Conservation (phyloP, 2,888 invertebrate species). For the Eupithecia subfuscata region DNA sequence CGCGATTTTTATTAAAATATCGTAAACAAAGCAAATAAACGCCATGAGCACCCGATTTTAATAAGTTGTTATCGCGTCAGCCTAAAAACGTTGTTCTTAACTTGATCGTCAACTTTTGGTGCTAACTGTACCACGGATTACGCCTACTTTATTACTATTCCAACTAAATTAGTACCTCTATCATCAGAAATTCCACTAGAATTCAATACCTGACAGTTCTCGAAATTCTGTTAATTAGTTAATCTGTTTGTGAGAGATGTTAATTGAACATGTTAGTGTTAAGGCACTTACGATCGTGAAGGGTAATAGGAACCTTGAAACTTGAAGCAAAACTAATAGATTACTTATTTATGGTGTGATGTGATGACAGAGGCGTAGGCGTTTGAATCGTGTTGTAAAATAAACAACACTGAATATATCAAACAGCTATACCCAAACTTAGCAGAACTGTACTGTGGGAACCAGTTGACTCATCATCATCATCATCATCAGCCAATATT, state of each 20-base stretch:
- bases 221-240: slow-evolving; percentile 18
- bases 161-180: not conserved
- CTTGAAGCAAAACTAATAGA: not conserved
- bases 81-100: not conserved
- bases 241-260: slow-evolving; percentile 16
- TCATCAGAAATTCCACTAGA: not conserved
- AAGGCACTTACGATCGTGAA: not conserved
- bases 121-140: not conserved
- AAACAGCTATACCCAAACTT: too few species aligned
- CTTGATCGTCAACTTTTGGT: not conserved
- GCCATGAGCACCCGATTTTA: too few species aligned
- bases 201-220: slow-evolving; percentile 10
- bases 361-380: not conserved
- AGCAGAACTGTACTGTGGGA: too few species aligned
- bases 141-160: not conserved
- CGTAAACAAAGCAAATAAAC: too few species aligned
- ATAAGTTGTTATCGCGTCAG: too few species aligned
- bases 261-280: slow-evolving; percentile 16
- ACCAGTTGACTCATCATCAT: too few species aligned
- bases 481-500: too few species aligned
- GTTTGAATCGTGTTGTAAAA: not conserved
- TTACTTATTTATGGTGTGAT: not conserved
- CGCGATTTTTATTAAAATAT: too few species aligned
- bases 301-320: not conserved
- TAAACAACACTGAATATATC: too few species aligned